Evolutionary conservation across 1,140 invertebrate species (phyloP), one percentile per base, ranked within the genome.

Genomic region (Laodelphax striatellus): DNA sequence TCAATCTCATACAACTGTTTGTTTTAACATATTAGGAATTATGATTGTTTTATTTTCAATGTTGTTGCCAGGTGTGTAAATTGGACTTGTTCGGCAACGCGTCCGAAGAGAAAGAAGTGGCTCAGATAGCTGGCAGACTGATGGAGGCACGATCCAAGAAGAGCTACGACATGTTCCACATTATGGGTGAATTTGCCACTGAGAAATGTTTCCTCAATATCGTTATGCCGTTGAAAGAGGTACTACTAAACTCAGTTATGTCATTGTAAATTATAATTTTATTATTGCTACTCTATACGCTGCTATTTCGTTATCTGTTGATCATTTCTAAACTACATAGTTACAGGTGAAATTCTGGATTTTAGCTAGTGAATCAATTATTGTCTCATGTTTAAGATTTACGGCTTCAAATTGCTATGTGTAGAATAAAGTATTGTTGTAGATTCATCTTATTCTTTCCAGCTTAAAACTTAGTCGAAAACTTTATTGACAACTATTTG

Each of bases 71-170:
- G 79, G 74, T 90, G 11, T 94, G 90, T 62, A 84, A 86, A 53
- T 81, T 88, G 60, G 94, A 97, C 75, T 74, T 97, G 13, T 97
- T 97, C 74, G 92, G 92, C 0, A 77, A 83, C 42, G 77, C 87
- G 1, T 83, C 86, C 0, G 94, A 97, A 72, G 94, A 97, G 73
- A 97, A 97, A 73, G 89, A 94, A 73, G 82, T 97, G 0, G 79
- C 81, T 1, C 88, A 90, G 65, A 87, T 97, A 34, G 82, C 83
- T 8, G 81, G 79, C 17, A 93, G 94, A 73, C 80, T 83, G 6
- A 80, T 84, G 0, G 88, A 92, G 77, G 88, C 88, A 0, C 86
- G 85, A 69, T 77, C 80, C 0, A 84, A 84, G n/a, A 97, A 93
- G 73, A 93, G 90, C 68, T 94, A 84, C 64, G 83, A 93, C 16